A percentile compares a stretch with the other conserved stretches of the same genome.
phyloP scores from a whole-genome alignment of 2,113 vertebrate species.

The Ophiodon elongatus region DNA sequence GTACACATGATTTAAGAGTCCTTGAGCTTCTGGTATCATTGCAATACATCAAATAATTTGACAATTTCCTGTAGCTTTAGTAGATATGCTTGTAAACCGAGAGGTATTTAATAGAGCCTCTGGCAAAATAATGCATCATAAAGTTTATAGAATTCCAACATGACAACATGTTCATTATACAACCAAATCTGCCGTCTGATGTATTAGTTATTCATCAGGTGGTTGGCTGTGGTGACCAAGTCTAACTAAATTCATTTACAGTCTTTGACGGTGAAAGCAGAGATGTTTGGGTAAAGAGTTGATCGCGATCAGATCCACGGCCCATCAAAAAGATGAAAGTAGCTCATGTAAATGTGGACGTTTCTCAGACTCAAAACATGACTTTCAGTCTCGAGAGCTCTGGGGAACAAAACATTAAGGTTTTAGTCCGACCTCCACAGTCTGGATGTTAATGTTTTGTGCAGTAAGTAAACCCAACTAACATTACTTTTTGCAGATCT shows the following conservation, averaged over 20 bases:
- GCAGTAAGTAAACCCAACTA: neutral
- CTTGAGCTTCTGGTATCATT: constrained; percentile 30
- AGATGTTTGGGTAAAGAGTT: neutral
- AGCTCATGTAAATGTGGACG: neutral
- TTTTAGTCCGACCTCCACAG: neutral
- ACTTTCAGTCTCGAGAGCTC: neutral
- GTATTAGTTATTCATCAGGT: neutral
- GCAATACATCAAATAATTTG: constrained; percentile 10
- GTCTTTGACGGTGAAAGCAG: neutral
- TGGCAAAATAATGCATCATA: neutral
- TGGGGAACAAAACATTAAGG: too few species aligned
- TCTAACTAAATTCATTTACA: neutral
- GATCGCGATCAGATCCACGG: neutral
- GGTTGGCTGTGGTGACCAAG: neutral
- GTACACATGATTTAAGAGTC: constrained; percentile 17
- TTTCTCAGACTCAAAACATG: neutral
- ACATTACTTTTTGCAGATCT: neutral
- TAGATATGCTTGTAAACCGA: constrained; percentile 1
- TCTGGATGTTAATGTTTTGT: neutral
- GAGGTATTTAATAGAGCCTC: neutral
- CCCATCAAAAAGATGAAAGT: neutral
- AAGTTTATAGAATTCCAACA: neutral
- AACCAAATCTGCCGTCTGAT: neutral
- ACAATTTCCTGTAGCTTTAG: constrained; percentile 8
- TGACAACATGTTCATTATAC: neutral